phyloP scores from a whole-genome alignment of 2,888 invertebrate species.

The Galeopsomyia nigrocyanea region DNA sequence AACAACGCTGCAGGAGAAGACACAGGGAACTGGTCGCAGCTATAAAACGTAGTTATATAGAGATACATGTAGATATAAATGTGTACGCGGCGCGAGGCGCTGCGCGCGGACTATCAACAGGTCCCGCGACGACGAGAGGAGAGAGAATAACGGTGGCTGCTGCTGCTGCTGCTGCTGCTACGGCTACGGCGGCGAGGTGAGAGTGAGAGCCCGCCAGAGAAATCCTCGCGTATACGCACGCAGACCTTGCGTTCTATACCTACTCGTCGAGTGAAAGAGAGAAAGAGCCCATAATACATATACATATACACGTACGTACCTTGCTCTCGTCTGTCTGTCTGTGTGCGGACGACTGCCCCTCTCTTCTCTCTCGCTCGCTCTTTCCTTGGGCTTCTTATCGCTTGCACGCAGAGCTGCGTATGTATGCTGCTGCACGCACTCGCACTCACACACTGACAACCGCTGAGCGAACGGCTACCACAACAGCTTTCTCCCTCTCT shows the following conservation, averaged over 20 bases:
- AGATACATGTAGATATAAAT: not conserved
- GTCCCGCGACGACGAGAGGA: conserved; percentile 27
- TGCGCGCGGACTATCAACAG: conserved; percentile 41
- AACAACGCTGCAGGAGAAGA: no score
- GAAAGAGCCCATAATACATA: conserved; percentile 2
- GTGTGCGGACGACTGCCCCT: not conserved
- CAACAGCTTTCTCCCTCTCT: no score
- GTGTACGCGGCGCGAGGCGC: not conserved
- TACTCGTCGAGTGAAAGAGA: not conserved
- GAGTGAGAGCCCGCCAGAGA: no score
- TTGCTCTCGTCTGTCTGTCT: conserved; percentile 11
- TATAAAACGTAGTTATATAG: not conserved
- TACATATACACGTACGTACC: not conserved
- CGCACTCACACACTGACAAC: conserved; percentile 1
- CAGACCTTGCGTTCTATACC: conserved; percentile 23
- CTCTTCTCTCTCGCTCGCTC: conserved; percentile 11
- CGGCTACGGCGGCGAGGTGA: not conserved
- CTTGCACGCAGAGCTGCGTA: no score
- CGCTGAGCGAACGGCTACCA: not conserved
- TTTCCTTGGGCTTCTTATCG: conserved; percentile 9
- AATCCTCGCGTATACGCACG: not conserved
- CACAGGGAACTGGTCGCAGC: no score
- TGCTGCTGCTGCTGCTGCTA: not conserved
- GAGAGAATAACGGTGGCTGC: conserved; percentile 15
- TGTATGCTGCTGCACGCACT: not conserved